A percentile compares a stretch with the other conserved stretches of the same genome.
Evolutionary conservation across 2,113 vertebrate species (phyloP).

Genomic region (Callaeas wilsoni): DNA sequence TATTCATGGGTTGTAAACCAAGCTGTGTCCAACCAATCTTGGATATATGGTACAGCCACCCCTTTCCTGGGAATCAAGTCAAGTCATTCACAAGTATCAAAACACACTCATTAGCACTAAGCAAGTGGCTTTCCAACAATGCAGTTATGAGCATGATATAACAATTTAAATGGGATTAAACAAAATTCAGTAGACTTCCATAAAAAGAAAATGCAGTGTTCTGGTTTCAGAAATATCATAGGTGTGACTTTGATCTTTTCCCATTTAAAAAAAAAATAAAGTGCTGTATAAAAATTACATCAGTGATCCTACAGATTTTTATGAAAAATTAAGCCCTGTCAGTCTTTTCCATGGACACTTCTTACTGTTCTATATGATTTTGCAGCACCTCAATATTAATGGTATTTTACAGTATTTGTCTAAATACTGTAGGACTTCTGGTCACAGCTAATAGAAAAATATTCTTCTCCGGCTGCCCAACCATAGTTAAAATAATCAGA

Average conservation of each 20-base stretch:
- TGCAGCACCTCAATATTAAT: background rate
- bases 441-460: background rate
- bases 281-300: background rate
- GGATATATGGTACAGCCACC: rapidly evolving
- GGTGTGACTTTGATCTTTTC: background rate
- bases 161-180: background rate
- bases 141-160: background rate
- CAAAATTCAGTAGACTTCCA: background rate
- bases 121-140: background rate
- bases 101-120: background rate
- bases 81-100: background rate
- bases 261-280: background rate
- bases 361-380: background rate
- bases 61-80: background rate
- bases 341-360: background rate
- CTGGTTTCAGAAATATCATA: background rate
- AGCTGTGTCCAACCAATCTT: background rate
- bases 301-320: background rate
- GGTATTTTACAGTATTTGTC: background rate
- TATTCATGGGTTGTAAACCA: background rate
- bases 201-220: background rate
- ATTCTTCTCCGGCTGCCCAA: background rate
- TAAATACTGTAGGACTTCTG: background rate
- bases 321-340: background rate
- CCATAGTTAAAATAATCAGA: background rate